These are phyloP conservation scores for Drosophila austrosaltans DNA, from an alignment of 2,888 invertebrate genomes.

Conservation along the genomic window DNA sequence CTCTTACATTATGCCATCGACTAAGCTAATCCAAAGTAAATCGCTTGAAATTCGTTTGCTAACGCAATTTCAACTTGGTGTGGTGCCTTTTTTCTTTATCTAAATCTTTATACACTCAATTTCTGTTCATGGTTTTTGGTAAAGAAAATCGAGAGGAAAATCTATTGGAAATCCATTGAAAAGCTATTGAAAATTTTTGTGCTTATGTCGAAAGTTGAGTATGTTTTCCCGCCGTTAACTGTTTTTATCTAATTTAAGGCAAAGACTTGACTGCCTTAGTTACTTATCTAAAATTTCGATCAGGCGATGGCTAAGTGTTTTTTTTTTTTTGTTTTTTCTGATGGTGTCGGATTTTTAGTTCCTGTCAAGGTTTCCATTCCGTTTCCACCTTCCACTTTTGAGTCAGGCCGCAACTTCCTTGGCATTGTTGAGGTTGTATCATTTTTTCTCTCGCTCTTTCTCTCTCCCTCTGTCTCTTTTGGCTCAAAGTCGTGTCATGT, in stretches of 20 bases:
- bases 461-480: constrained; percentile 41
- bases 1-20: neutral
- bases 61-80: neutral
- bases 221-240: constrained; percentile 39
- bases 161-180: constrained; percentile 64
- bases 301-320: constrained; percentile 49
- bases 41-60: neutral
- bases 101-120: constrained; percentile 50
- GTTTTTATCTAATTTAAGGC: constrained; percentile 58
- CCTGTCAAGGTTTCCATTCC: constrained; percentile 3
- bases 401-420: constrained; percentile 61
- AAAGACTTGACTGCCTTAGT: constrained; percentile 30
- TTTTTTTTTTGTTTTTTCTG: constrained; percentile 19
- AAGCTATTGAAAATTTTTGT: constrained; percentile 29
- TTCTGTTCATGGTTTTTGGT: constrained; percentile 43
- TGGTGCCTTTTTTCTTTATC: neutral
- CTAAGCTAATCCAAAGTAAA: neutral
- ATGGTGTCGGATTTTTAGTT: constrained; percentile 9
- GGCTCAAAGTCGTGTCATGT: constrained; percentile 65
- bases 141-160: constrained; percentile 43
- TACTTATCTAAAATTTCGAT: constrained; percentile 40
- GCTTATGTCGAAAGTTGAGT: constrained; percentile 1
- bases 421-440: constrained; percentile 58
- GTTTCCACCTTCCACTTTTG: constrained; percentile 16
- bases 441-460: constrained; percentile 24